A percentile compares a stretch with the other conserved stretches of the same genome.
Evolutionary conservation across 2,797 vertebrate genomes (phyloP).

Genomic region (Gallirallus australis): DNA sequence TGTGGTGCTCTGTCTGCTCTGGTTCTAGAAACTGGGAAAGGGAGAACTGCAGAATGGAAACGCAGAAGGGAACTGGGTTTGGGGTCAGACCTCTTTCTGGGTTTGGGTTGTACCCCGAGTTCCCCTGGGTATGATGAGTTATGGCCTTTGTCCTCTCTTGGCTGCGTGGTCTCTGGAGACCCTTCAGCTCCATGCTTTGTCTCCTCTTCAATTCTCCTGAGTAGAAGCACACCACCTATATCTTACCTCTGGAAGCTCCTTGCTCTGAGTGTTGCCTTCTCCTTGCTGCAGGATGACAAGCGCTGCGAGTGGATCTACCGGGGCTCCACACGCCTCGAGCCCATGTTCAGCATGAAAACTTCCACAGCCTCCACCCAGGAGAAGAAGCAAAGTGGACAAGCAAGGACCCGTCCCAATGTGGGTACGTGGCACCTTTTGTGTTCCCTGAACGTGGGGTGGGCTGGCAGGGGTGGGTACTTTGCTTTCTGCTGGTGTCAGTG

Average conservation of each 20-base stretch:
- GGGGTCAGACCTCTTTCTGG: background rate
- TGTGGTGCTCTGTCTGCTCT: background rate
- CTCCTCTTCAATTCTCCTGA: background rate
- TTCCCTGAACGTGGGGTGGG: fast-evolving
- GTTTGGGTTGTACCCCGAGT: background rate
- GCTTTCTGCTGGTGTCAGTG: background rate
- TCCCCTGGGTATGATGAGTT: fast-evolving
- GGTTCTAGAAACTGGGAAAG: background rate
- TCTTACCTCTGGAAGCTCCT: background rate
- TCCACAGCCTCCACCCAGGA: conserved; percentile 91
- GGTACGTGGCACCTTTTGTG: conserved; percentile 75
- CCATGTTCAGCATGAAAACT: conserved; percentile 98
- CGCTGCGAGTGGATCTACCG: conserved; percentile 98
- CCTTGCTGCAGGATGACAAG: conserved; percentile 87
- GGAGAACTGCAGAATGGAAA: background rate
- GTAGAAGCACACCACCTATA: fast-evolving
- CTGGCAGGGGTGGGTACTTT: background rate
- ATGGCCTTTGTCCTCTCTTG: background rate
- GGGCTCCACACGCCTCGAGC: conserved; percentile 95
- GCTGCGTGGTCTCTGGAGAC: background rate
- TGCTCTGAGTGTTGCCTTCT: background rate
- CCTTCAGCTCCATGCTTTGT: background rate
- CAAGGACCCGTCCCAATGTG: conserved; percentile 92
- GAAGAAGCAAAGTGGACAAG: conserved; percentile 92
- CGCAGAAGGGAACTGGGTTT: background rate